phyloP scores from a whole-genome alignment of 2,797 vertebrate species.

The Myotis planiceps region DNA sequence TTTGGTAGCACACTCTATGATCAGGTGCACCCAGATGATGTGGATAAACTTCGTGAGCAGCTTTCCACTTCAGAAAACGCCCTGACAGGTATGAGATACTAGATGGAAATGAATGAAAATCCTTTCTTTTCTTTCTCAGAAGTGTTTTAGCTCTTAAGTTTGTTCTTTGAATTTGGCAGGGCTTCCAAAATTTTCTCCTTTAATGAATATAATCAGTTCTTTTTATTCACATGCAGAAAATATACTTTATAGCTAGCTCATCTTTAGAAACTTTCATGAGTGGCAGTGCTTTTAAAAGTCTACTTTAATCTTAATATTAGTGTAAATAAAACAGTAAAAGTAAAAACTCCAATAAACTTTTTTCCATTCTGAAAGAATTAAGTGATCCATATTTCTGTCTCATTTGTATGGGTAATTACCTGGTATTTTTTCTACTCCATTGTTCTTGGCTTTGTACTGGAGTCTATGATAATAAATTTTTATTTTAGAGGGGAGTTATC shows the following conservation, averaged over 20 bases:
- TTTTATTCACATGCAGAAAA: conserved; percentile 25
- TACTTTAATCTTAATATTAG: conserved; percentile 24
- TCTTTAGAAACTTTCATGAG: conserved; percentile 43
- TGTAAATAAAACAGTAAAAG: conserved; percentile 29
- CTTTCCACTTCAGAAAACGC: conserved; percentile 95
- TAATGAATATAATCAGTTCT: conserved; percentile 23
- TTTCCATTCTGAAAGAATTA: neutral
- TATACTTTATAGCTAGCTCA: conserved; percentile 26
- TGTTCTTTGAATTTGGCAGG: neutral
- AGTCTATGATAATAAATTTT: neutral
- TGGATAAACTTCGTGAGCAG: conserved; percentile 96
- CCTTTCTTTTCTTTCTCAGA: neutral
- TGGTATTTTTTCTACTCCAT: neutral
- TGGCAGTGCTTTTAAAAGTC: conserved; percentile 34
- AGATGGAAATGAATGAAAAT: neutral
- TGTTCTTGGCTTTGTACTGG: neutral
- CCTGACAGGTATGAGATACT: conserved; percentile 88
- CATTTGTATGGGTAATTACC: conserved; percentile 22
- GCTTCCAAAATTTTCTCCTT: conserved; percentile 5
- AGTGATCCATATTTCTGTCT: conserved; percentile 13
- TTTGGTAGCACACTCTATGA: conserved; percentile 95
- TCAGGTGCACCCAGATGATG: conserved; percentile 97
- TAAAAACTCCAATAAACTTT: neutral
- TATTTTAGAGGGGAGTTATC: neutral
- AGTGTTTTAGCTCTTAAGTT: conserved; percentile 26